Conservation (phyloP, 2,113 vertebrate genomes). For the Siniperca knerii region DNA sequence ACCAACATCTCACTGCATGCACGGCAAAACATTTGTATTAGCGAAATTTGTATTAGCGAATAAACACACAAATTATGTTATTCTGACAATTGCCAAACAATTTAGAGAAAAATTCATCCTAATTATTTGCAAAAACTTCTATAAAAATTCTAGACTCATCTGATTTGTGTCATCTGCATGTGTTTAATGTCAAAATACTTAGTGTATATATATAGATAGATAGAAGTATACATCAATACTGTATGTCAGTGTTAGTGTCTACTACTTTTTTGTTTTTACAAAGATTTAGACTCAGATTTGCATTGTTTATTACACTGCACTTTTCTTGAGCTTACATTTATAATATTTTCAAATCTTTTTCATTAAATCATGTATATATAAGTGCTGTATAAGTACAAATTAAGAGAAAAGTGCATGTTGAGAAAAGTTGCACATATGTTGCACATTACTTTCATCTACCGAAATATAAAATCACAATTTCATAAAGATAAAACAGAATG, state of each 20-base stretch:
- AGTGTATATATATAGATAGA: no score
- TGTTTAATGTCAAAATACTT: slow-evolving; percentile 1
- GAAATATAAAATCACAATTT: slow-evolving; percentile 10
- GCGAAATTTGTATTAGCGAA: neutral
- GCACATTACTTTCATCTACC: neutral
- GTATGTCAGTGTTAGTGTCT: neutral
- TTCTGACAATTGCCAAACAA: neutral
- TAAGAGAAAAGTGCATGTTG: neutral
- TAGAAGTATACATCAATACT: neutral
- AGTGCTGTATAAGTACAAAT: neutral
- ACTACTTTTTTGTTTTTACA: neutral
- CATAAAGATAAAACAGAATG: neutral
- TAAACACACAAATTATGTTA: neutral
- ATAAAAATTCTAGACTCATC: neutral
- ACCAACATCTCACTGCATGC: neutral
- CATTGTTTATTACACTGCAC: neutral
- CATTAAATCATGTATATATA: neutral
- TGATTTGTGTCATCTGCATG: neutral
- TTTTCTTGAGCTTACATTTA: neutral
- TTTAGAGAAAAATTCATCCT: neutral
- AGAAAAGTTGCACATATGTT: neutral
- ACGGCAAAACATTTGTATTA: neutral
- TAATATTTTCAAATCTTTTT: neutral
- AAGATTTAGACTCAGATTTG: neutral
- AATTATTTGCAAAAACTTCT: neutral